phyloP scores from a whole-genome alignment of 2,797 vertebrate species.

The Pterois miles region DNA sequence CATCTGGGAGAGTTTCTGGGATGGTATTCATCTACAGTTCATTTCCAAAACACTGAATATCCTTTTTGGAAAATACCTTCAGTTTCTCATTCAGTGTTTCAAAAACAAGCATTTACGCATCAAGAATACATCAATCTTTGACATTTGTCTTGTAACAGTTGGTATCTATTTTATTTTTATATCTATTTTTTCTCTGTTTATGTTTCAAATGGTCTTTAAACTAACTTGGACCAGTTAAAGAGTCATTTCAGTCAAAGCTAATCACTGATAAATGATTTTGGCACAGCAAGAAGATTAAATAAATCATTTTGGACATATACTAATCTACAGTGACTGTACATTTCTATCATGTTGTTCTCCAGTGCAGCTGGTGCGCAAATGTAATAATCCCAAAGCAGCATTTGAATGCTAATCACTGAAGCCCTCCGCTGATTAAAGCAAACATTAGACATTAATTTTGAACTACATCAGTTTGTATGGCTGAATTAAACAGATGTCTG shows the following conservation, averaged over 20 bases:
- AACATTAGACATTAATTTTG: slow-evolving; percentile 42
- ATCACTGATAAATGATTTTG: slow-evolving; percentile 48
- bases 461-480: background rate
- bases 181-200: background rate
- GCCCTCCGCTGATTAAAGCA: slow-evolving; percentile 53
- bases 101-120: slow-evolving; percentile 2
- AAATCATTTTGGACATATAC: slow-evolving; percentile 29
- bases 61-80: background rate
- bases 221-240: slow-evolving; percentile 28
- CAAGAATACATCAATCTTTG: background rate
- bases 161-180: background rate
- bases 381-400: slow-evolving; percentile 52
- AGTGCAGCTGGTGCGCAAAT: slow-evolving; percentile 41
- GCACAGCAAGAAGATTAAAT: slow-evolving; percentile 15
- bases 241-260: slow-evolving; percentile 42
- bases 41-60: slow-evolving; percentile 32
- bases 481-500: background rate
- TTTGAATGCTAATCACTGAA: slow-evolving; percentile 44
- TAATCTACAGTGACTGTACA: slow-evolving; percentile 15
- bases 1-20: slow-evolving; percentile 4
- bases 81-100: background rate
- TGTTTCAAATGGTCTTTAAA: slow-evolving; percentile 40
- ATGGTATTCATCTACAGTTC: slow-evolving; percentile 21
- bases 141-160: background rate
- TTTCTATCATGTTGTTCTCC: background rate